A percentile compares a stretch with the other conserved stretches of the same genome.
These are phyloP conservation scores for Pardosa pseudoannulata DNA, from an alignment of 2,888 invertebrate species.

Conservation along the genomic window DNA sequence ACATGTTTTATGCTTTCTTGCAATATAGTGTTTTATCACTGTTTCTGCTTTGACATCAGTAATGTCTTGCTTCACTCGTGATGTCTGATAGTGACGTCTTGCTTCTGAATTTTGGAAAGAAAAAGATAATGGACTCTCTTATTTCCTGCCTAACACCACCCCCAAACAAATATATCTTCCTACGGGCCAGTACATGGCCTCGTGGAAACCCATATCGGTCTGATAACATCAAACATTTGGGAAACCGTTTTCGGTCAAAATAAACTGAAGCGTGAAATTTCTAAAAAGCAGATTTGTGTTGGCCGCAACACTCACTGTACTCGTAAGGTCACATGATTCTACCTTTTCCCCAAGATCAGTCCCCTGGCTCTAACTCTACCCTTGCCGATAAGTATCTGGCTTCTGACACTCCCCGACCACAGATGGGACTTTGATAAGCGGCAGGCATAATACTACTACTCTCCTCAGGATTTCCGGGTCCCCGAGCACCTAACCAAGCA, in stretches of 20 bases:
- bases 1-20: no score
- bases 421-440: slow-evolving; percentile 29
- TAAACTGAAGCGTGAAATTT: not conserved
- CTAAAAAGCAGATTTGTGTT: not conserved
- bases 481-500: slow-evolving; percentile 42
- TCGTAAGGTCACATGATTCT: not conserved
- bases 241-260: no score
- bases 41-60: no score
- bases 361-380: not conserved
- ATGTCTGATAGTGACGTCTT: no score
- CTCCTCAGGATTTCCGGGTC: slow-evolving; percentile 52
- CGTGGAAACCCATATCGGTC: no score
- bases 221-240: no score
- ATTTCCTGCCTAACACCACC: no score
- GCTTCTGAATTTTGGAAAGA: no score
- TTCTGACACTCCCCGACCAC: slow-evolving; percentile 17
- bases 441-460: not conserved
- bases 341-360: not conserved
- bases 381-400: slow-evolving; percentile 26
- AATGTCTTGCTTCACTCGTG: no score
- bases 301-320: not conserved
- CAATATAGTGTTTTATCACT: no score
- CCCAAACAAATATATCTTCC: no score
- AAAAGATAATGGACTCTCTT: no score
- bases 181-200: not conserved